A percentile compares a stretch with the other conserved stretches of the same genome.
Evolutionary conservation across 2,888 invertebrate species (phyloP).

Genomic region (Lysandra coridon): DNA sequence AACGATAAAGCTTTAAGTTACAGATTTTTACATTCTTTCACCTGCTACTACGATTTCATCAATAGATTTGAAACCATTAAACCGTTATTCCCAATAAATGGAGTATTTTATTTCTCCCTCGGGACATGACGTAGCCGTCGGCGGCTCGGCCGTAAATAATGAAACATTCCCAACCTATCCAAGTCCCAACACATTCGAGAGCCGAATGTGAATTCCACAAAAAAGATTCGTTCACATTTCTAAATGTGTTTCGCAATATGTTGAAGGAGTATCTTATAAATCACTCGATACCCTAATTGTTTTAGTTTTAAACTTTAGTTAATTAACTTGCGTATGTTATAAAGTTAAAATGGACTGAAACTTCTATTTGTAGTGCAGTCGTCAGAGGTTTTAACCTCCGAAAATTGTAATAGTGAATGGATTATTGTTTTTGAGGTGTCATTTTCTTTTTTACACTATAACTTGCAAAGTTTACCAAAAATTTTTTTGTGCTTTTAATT

Average conservation of each 20-base stretch:
- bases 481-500: no score
- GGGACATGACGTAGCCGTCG: not conserved
- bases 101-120: not conserved
- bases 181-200: slow-evolving; percentile 9
- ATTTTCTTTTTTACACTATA: no score
- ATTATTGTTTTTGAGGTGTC: no score
- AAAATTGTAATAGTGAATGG: no score
- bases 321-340: not conserved
- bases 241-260: slow-evolving; percentile 12
- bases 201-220: slow-evolving; percentile 9
- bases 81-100: not conserved
- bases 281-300: not conserved
- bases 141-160: slow-evolving; percentile 18
- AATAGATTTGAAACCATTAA: not conserved
- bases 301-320: not conserved
- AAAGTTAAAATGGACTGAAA: no score
- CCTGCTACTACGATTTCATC: not conserved
- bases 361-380: no score
- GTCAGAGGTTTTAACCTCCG: no score
- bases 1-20: no score
- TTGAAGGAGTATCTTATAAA: not conserved
- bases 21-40: no score
- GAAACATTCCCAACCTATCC: slow-evolving; percentile 6
- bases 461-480: no score
- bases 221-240: slow-evolving; percentile 15